Conservation (phyloP, 2,113 vertebrate species). For the Furnarius figulus region DNA sequence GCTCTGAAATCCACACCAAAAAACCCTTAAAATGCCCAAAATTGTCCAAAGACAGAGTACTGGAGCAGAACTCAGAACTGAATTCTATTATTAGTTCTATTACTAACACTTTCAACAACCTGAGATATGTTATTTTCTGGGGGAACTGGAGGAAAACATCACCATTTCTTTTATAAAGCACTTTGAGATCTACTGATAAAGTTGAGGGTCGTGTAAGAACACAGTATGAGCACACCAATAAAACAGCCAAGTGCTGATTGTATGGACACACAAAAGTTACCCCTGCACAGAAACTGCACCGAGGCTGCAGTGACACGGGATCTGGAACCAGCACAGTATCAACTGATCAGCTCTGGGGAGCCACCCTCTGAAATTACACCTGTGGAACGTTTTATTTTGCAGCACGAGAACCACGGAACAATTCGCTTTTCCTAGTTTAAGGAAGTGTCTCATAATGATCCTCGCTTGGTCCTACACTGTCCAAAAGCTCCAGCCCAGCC, state of each 20-base stretch:
- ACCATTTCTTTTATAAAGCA: constrained; percentile 62
- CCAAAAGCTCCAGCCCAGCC: neutral
- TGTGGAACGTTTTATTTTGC: neutral
- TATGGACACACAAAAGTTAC: neutral
- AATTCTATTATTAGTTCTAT: neutral
- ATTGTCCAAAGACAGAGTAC: neutral
- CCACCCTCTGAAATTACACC: neutral
- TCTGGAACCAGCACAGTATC: neutral
- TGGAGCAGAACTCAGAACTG: neutral
- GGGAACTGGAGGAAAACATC: neutral
- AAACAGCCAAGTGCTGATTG: neutral
- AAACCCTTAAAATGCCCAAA: neutral
- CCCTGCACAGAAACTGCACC: neutral
- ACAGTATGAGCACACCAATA: neutral
- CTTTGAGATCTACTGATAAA: constrained; percentile 50
- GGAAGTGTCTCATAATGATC: neutral
- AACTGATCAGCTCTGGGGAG: neutral
- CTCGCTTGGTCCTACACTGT: neutral
- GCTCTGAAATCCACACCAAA: neutral
- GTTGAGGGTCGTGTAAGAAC: neutral
- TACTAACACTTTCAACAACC: neutral
- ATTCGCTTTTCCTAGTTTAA: neutral
- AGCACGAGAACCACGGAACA: neutral
- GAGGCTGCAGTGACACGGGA: neutral
- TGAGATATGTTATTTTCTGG: neutral